Evolutionary conservation across 2,888 invertebrate species (phyloP), one percentile per base, ranked within the genome.

Genomic region (Caenorhabditis doughertyi): DNA sequence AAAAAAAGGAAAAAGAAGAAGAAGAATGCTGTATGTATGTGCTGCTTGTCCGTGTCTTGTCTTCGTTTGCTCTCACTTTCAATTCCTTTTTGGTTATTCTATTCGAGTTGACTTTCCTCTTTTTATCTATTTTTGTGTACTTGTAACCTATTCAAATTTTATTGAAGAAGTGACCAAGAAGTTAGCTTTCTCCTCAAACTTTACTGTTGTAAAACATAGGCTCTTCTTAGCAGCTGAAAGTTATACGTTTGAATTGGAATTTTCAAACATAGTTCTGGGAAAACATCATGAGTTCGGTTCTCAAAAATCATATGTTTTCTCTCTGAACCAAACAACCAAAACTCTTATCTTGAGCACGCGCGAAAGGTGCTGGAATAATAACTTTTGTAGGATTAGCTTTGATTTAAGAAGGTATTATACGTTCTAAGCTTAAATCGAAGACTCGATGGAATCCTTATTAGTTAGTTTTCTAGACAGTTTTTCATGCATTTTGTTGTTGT

Each of bases 61-160:
- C 74, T 76, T 76, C 76, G 76, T 76, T 76, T 76, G 58, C 60
- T 51, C 60, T 8, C 53, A 42, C 44, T 64, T 64, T 55, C 58
- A 58, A 58, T 58, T 35, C 51, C 23, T 68, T 76, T 68, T 76
- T 58, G 56, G 49, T 49, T 67, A 56, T 56, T 74, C 56, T 55
- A 72, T 72, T 70, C 67, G 71, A 49, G 60, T 51, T 53, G 60
- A 21, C 51, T 62, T 62, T 72, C 51, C 60, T 42, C 39, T 62
- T 60, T 51, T 58, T 42, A 7, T 18, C 25, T 60, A 13, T 39
- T 39, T 18, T 39, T 60, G 39, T 39, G 42, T 16, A 21, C 32
- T 23, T 23, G 18, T 32, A 58, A 35, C 27, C 27, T 13, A 44
- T 25, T 42, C 42, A 27, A 42, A 42, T 60, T 42, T 42, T 25